Evolutionary conservation across 2,797 vertebrate genomes (phyloP).

Genomic region (Neopelma chrysocephalum): DNA sequence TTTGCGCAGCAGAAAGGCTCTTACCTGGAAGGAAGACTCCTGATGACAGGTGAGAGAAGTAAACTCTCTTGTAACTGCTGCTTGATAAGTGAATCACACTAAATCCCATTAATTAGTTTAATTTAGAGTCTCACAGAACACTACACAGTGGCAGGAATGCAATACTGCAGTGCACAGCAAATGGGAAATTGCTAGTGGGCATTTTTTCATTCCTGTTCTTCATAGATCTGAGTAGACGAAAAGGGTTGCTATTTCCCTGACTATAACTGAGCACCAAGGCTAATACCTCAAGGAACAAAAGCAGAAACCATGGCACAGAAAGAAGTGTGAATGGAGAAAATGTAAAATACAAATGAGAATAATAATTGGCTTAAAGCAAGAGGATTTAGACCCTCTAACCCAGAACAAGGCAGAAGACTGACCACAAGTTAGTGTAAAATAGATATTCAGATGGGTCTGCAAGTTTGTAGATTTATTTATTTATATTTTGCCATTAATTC

Average conservation of each 20-base stretch:
- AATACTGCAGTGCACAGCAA: not conserved
- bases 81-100: not conserved
- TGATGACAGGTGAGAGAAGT: not conserved
- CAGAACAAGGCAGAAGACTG: not conserved
- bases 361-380: not conserved
- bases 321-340: not conserved
- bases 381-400: not conserved
- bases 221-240: not conserved
- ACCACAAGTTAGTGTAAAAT: not conserved
- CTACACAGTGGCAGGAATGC: not conserved
- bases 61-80: not conserved
- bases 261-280: not conserved
- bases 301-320: not conserved
- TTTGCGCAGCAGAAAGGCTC: not conserved
- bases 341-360: not conserved
- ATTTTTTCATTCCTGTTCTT: not conserved
- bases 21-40: not conserved
- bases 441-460: not conserved
- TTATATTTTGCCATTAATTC: not conserved
- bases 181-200: not conserved
- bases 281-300: not conserved
- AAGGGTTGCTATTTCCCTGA: not conserved
- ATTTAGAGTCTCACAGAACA: not conserved
- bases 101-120: slow-evolving; percentile 6
- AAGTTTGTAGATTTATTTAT: not conserved